phyloP scores from a whole-genome alignment of 2,113 vertebrate species.

The Limnothrissa miodon region DNA sequence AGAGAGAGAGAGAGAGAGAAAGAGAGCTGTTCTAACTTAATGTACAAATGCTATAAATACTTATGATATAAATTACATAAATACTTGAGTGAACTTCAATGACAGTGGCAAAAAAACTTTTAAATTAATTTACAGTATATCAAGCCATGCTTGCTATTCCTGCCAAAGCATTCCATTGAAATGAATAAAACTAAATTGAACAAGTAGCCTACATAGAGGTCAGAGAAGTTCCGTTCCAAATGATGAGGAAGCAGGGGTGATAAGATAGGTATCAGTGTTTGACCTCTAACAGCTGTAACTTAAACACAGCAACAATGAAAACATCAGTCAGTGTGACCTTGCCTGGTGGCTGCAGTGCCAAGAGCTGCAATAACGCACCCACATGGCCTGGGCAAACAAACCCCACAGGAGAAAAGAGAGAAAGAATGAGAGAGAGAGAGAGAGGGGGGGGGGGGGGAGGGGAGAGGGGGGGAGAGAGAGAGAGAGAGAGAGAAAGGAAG shows the following conservation, averaged over 20 bases:
- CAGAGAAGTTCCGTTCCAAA: not conserved
- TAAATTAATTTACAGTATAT: not conserved
- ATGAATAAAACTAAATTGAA: not conserved
- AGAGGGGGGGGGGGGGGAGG: not conserved
- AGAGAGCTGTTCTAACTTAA: not conserved
- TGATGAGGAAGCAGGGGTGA: conserved; percentile 6
- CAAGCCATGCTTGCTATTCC: not conserved
- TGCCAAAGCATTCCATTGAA: not conserved
- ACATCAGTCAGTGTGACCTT: conserved; percentile 23
- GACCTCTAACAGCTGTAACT: conserved; percentile 11
- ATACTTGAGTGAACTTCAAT: not conserved
- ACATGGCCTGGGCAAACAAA: conserved; percentile 29
- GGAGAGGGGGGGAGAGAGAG: not conserved
- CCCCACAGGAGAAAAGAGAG: not conserved
- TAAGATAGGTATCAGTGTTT: not conserved
- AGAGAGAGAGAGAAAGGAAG: too few relatives aligned
- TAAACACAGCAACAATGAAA: conserved; percentile 6
- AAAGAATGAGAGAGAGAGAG: not conserved
- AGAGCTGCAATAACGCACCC: conserved; percentile 32
- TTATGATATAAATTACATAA: too few relatives aligned
- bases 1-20: too few relatives aligned
- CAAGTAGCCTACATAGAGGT: not conserved
- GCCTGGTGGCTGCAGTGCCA: conserved; percentile 17
- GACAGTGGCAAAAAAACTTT: not conserved
- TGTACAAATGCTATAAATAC: not conserved